A percentile compares a stretch with the other conserved stretches of the same genome.
Conservation (phyloP, 2,113 vertebrate genomes). For the Synodontis membranacea region DNA sequence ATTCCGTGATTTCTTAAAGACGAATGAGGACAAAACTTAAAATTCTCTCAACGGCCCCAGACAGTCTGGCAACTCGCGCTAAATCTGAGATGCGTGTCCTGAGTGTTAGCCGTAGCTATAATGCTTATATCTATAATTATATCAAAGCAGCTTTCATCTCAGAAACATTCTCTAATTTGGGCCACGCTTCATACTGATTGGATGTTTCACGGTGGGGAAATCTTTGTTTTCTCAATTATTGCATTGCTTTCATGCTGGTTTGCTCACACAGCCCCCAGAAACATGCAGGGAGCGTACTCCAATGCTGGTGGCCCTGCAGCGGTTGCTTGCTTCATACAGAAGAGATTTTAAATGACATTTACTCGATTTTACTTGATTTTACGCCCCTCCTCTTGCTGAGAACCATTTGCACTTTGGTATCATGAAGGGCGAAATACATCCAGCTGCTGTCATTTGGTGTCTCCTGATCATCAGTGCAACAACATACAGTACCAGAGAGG, state of each 20-base stretch:
- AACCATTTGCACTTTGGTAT: not conserved
- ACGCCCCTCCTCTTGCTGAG: not conserved
- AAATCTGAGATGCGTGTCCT: not conserved
- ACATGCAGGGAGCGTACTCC: not conserved
- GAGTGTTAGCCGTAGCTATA: not conserved
- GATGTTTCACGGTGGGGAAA: not conserved
- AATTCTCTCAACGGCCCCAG: not conserved
- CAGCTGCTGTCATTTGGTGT: not conserved
- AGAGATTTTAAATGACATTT: too few species aligned
- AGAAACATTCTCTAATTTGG: not conserved
- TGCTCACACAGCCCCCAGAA: not conserved
- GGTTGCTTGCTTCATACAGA: too few species aligned
- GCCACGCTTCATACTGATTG: not conserved
- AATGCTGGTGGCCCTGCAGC: not conserved
- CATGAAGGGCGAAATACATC: not conserved
- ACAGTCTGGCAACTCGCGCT: not conserved
- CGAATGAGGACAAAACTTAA: not conserved
- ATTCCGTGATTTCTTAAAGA: not conserved
- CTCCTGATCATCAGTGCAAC: not conserved
- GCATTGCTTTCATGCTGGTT: not conserved
- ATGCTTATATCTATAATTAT: slow-evolving; percentile 9
- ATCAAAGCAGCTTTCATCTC: slow-evolving; percentile 22
- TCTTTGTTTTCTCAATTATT: not conserved
- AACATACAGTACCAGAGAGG: not conserved
- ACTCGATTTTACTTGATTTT: not conserved